Evolutionary conservation across 2,113 vertebrate genomes (phyloP), one percentile per base, ranked within the genome.

Genomic region (Tetrax tetrax): DNA sequence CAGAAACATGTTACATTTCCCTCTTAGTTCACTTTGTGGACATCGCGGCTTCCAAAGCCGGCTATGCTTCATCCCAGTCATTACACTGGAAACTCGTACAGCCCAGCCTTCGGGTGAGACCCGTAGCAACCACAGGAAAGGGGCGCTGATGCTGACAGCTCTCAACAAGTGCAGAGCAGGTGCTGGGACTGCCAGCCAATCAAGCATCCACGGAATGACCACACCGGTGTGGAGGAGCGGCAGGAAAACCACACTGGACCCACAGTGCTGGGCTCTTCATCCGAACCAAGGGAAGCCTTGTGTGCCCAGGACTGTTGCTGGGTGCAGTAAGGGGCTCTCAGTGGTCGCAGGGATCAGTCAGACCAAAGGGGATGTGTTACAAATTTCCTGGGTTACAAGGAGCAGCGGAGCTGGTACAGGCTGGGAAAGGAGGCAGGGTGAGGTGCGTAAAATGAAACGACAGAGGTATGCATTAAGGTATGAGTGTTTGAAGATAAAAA

Each of bases 201-300:
- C 21, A 13, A n/a, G 28, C 1, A 41, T 9, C 33, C 56, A 9
- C 3, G 3, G 12, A 60, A 64, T 10, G 27, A 37, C 27, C 29
- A 13, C 0, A 0, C 7, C 14, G 5, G 31, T 20, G 9, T 2
- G 8, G 51, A 56, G 69, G 28, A n/a, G 35, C 1, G 17, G 41
- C 23, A 27, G n/a, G 69, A 41, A 70, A 37, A 81, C 3, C 29
- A 33, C 37, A 28, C 2, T 1, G 2, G 24, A 35, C 24, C 21
- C 4, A 0, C 28, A 51, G 45, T 3, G 2, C 41, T 18, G 10
- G 24, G 21, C 59, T 78, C 28, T 78, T 37, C 37, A 9, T n/a
- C 50, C 2, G 19, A 56, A n/a, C 14, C 11, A 7, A 43, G 35
- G 70, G 35, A 43, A 68, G 43, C 54, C 0, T 1, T 2, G 13